A percentile compares a stretch with the other conserved stretches of the same genome.
phyloP scores from a whole-genome alignment of 2,113 vertebrate species.

The Elephas maximus region DNA sequence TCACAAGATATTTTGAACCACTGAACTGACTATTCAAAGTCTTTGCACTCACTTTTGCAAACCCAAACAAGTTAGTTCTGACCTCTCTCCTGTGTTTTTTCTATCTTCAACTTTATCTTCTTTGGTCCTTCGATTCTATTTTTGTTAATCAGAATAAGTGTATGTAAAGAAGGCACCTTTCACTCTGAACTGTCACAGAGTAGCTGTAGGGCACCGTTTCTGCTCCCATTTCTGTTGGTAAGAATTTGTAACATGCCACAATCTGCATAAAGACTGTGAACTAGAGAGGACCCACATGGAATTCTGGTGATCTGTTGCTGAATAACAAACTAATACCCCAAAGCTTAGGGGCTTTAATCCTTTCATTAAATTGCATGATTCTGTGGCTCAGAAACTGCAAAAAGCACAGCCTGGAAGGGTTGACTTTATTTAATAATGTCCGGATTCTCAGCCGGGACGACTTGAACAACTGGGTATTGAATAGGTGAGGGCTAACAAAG shows the following conservation, averaged over 20 bases:
- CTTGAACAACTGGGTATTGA: too few species aligned
- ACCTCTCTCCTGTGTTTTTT: not conserved
- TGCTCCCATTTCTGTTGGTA: not conserved
- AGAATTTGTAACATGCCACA: not conserved
- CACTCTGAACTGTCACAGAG: not conserved
- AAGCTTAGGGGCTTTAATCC: too few species aligned
- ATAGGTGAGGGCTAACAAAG: too few species aligned
- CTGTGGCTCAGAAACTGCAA: too few species aligned
- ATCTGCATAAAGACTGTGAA: not conserved
- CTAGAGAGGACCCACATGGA: not conserved
- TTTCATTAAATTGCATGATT: too few species aligned
- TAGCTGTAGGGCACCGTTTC: not conserved
- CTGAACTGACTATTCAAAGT: accelerated
- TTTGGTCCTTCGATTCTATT: not conserved
- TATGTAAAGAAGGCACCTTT: not conserved
- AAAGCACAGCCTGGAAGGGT: too few species aligned
- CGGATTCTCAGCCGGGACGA: too few species aligned
- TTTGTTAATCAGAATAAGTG: not conserved
- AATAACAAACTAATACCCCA: too few species aligned
- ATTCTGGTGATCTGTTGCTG: not conserved
- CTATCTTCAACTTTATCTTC: not conserved
- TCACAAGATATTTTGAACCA: not conserved
- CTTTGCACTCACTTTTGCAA: not conserved
- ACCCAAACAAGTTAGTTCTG: not conserved
- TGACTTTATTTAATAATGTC: too few species aligned